Conservation (phyloP, 2,113 vertebrate genomes). For the Macrotis lagotis region DNA sequence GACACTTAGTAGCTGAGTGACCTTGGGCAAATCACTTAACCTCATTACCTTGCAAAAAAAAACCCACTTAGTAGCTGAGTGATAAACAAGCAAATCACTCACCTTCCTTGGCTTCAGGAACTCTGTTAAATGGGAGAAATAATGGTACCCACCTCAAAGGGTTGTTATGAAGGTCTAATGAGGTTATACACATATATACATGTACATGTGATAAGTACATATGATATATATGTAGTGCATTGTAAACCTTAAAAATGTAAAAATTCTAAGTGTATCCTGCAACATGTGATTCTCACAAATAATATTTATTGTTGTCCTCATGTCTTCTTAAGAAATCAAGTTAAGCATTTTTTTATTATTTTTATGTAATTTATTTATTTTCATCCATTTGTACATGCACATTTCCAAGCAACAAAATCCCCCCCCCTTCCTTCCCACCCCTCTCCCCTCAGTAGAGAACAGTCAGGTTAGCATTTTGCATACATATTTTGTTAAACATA, state of each 20-base stretch:
- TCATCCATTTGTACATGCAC: too few relatives aligned
- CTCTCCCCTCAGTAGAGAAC: too few relatives aligned
- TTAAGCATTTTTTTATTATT: background rate
- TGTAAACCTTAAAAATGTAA: constrained; percentile 20
- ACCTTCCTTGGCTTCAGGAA: background rate
- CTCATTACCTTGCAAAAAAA: too few relatives aligned
- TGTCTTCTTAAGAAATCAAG: constrained; percentile 4
- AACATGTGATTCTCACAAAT: constrained; percentile 16
- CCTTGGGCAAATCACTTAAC: background rate
- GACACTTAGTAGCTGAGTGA: background rate
- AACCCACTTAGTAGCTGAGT: too few relatives aligned
- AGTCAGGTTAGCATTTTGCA: too few relatives aligned
- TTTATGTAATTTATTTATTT: too few relatives aligned
- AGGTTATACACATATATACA: background rate
- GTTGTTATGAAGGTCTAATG: background rate
- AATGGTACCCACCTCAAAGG: background rate
- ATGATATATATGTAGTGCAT: background rate
- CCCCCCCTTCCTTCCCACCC: too few relatives aligned
- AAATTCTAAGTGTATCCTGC: background rate
- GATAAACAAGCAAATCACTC: too few relatives aligned
- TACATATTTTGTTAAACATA: too few relatives aligned
- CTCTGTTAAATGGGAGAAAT: background rate
- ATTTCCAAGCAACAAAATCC: too few relatives aligned
- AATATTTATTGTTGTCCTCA: background rate
- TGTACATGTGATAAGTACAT: background rate